Evolutionary conservation across 2,797 vertebrate genomes (phyloP).

Genomic region (Malurus splendens): DNA sequence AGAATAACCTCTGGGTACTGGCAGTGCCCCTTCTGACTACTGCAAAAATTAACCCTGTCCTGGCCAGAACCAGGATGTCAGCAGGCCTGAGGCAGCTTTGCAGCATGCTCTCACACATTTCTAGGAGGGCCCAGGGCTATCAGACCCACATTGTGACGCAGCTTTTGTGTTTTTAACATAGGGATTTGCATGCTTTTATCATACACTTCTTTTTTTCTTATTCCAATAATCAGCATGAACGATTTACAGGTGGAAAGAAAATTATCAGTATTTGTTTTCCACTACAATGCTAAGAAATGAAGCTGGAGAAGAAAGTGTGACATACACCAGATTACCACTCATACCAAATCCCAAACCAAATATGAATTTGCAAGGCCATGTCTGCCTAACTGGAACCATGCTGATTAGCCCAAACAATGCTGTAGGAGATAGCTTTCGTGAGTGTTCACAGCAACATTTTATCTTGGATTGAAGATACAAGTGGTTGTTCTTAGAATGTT

Average conservation of each 20-base stretch:
- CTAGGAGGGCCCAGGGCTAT: not conserved
- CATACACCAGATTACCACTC: not conserved
- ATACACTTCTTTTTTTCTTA: not conserved
- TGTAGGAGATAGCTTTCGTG: not conserved
- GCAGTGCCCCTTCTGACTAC: not conserved
- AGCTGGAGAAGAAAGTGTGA: not conserved
- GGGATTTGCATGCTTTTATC: not conserved
- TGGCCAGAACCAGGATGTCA: not conserved
- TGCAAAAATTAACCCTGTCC: not conserved
- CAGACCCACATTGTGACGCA: rapidly evolving
- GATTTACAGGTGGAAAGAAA: not conserved
- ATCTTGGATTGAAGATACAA: not conserved
- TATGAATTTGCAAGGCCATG: not conserved
- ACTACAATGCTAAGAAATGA: not conserved
- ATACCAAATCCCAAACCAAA: not conserved
- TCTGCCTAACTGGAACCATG: not conserved
- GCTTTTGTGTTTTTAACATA: not conserved
- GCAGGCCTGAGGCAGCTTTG: not conserved
- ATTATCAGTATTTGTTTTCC: not conserved
- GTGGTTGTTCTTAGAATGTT: not conserved
- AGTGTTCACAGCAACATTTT: not conserved
- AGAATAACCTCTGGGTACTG: not conserved
- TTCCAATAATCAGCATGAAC: not conserved
- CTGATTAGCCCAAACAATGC: not conserved
- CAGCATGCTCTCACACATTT: not conserved